phyloP scores from a whole-genome alignment of 2,888 invertebrate species.

The Unio delphinus region DNA sequence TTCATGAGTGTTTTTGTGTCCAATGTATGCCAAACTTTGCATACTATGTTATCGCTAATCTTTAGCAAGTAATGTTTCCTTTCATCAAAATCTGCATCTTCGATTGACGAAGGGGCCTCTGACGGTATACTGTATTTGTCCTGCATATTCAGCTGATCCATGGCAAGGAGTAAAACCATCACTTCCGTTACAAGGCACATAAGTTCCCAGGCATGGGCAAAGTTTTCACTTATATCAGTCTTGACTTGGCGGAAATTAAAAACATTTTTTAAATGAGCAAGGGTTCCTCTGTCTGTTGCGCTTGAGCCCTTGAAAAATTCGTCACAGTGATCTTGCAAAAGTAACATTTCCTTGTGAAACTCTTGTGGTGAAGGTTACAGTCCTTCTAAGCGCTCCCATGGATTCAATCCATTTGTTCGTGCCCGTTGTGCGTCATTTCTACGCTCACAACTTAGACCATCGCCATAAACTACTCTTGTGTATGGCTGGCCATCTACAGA shows the following conservation, averaged over 20 bases:
- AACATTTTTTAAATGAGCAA: slow-evolving; percentile 18
- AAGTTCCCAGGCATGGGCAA: slow-evolving; percentile 31
- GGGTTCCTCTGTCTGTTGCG: slow-evolving; percentile 14
- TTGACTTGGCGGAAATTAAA: slow-evolving; percentile 26
- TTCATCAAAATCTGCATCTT: not conserved
- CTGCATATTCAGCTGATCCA: slow-evolving; percentile 12
- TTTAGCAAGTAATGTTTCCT: slow-evolving; percentile 8
- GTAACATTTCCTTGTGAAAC: slow-evolving; percentile 32
- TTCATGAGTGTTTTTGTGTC: slow-evolving; percentile 9
- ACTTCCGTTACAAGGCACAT: slow-evolving; percentile 19
- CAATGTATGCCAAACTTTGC: slow-evolving; percentile 8
- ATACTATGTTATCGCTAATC: slow-evolving; percentile 6
- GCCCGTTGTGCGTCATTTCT: slow-evolving; percentile 27
- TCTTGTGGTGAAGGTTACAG: slow-evolving; percentile 25
- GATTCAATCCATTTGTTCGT: slow-evolving; percentile 12
- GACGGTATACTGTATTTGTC: slow-evolving; percentile 1
- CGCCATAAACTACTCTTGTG: slow-evolving; percentile 18
- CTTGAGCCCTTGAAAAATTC: slow-evolving; percentile 22
- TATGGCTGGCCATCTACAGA: slow-evolving; percentile 5
- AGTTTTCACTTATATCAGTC: slow-evolving; percentile 23
- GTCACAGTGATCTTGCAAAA: slow-evolving; percentile 24
- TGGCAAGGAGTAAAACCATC: slow-evolving; percentile 11
- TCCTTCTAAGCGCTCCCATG: slow-evolving; percentile 20
- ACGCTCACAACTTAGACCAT: slow-evolving; percentile 27
- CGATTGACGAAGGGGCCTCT: slow-evolving; percentile 9